These are phyloP conservation scores for Apoda limacodes DNA, from an alignment of 2,888 invertebrate species.

Conservation along the genomic window DNA sequence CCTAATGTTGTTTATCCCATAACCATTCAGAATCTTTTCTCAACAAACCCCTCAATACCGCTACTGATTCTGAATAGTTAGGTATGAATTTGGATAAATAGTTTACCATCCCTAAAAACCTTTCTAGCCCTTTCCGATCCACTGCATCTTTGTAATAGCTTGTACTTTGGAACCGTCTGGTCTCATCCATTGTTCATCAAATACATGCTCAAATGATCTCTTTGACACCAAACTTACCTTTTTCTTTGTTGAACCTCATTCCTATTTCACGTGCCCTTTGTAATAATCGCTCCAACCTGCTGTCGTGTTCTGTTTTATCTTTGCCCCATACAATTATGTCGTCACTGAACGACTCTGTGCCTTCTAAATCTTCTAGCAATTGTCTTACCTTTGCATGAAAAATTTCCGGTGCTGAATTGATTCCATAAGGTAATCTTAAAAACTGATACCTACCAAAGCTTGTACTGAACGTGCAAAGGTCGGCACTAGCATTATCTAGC, in stretches of 20 bases:
- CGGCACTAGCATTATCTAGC: constrained; percentile 12
- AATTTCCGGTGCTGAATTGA: constrained; percentile 19
- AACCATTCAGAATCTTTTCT: constrained; percentile 18
- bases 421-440: constrained; percentile 18
- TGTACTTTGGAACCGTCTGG: constrained; percentile 12
- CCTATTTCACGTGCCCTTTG: constrained; percentile 12
- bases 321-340: constrained; percentile 14
- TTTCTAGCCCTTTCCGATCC: constrained; percentile 16
- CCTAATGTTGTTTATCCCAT: constrained; percentile 10
- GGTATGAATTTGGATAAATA: constrained; percentile 22
- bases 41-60: constrained; percentile 8
- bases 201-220: constrained; percentile 14
- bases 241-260: constrained; percentile 11
- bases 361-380: constrained; percentile 12
- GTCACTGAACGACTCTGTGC: constrained; percentile 11
- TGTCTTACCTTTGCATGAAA: constrained; percentile 19
- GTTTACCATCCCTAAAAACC: constrained; percentile 21
- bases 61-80: constrained; percentile 17
- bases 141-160: constrained; percentile 17
- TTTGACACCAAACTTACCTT: constrained; percentile 14
- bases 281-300: constrained; percentile 7
- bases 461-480: constrained; percentile 8
- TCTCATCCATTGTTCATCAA: constrained; percentile 11
- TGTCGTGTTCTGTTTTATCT: constrained; percentile 12
- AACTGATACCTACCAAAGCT: constrained; percentile 14